Evolutionary conservation across 2,797 vertebrate species (phyloP).

Genomic region (Parambassis ranga): DNA sequence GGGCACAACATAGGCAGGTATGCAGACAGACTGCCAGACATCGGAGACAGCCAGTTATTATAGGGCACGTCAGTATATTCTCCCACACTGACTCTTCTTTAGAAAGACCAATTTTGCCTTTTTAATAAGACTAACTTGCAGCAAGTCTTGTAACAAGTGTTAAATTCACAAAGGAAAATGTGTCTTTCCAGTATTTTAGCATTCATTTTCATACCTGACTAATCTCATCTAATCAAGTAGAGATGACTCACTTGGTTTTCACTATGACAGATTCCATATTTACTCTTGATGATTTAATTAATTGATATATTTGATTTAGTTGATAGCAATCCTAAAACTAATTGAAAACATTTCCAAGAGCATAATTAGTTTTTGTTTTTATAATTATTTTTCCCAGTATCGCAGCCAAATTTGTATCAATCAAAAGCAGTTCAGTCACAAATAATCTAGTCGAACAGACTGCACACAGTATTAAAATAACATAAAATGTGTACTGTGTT

Average conservation of each 20-base stretch:
- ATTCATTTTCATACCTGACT: neutral
- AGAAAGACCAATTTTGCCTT: too few relatives aligned
- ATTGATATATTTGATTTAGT: conserved; percentile 11
- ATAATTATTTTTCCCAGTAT: conserved; percentile 9
- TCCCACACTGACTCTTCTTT: too few relatives aligned
- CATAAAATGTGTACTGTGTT: too few relatives aligned
- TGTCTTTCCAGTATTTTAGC: neutral
- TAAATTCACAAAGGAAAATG: neutral
- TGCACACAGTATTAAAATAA: too few relatives aligned
- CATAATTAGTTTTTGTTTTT: neutral
- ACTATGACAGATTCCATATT: neutral
- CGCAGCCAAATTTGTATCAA: conserved; percentile 4
- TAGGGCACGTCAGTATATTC: neutral
- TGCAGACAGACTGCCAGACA: conserved; percentile 24
- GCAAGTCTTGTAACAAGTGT: conserved; percentile 31
- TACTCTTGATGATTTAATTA: neutral
- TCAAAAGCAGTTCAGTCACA: neutral
- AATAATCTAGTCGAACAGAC: neutral
- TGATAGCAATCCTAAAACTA: conserved; percentile 1
- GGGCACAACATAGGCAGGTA: conserved; percentile 33
- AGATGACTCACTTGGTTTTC: neutral
- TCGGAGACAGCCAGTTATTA: neutral
- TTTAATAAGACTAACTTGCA: too few relatives aligned
- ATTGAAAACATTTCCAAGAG: conserved; percentile 17
- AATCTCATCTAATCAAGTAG: neutral